Evolutionary conservation across 2,888 invertebrate species (phyloP).

Genomic region (Margaritifera margaritifera): DNA sequence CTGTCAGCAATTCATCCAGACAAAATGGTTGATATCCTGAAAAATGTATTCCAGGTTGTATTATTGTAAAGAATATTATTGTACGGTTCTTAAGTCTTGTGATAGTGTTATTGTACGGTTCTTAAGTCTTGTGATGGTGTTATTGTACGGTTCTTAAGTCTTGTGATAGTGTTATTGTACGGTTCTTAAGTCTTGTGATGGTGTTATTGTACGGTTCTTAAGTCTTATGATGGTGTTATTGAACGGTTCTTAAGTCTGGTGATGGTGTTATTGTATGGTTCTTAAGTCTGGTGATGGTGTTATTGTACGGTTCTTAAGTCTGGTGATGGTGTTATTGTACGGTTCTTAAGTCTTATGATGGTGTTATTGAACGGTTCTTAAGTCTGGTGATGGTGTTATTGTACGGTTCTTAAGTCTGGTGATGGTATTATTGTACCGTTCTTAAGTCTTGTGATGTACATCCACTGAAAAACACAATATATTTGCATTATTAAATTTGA

Average conservation of each 20-base stretch:
- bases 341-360: too few relatives aligned
- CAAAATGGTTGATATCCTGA: slow-evolving; percentile 79
- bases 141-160: neutral
- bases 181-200: neutral
- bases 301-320: neutral
- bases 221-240: neutral
- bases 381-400: too few relatives aligned
- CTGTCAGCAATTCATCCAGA: slow-evolving; percentile 94
- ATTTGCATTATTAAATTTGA: too few relatives aligned
- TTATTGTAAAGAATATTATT: neutral
- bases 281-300: neutral
- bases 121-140: neutral
- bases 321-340: neutral
- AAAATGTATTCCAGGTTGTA: slow-evolving; percentile 78
- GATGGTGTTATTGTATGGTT: neutral
- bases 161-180: neutral
- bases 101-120: neutral
- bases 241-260: neutral
- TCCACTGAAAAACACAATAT: too few relatives aligned
- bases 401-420: too few relatives aligned
- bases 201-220: neutral
- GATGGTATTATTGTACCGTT: neutral
- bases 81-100: neutral
- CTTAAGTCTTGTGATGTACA: neutral
- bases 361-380: neutral